phyloP scores from a whole-genome alignment of 2,113 vertebrate species.

The Axis porcinus region DNA sequence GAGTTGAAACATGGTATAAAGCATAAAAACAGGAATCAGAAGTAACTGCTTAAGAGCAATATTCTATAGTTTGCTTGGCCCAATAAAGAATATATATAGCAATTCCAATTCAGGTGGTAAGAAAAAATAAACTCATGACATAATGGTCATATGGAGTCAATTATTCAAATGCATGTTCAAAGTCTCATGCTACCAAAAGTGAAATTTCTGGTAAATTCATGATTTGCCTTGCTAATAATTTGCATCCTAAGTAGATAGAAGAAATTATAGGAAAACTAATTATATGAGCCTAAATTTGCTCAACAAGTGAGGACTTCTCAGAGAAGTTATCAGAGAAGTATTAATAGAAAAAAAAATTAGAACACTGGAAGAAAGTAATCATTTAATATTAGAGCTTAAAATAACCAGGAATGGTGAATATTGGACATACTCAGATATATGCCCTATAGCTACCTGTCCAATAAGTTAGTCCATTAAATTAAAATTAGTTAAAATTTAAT shows the following conservation, averaged over 20 bases:
- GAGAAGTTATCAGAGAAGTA: neutral
- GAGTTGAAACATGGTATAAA: neutral
- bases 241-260: neutral
- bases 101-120: neutral
- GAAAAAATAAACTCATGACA: neutral
- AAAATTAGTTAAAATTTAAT: conserved; percentile 51
- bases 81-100: neutral
- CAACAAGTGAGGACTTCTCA: neutral
- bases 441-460: neutral
- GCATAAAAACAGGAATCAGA: neutral
- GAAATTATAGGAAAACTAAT: conserved; percentile 14
- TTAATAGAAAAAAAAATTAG: neutral
- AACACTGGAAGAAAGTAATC: conserved; percentile 4
- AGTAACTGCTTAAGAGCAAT: neutral
- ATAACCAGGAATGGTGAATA: neutral
- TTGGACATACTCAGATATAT: neutral
- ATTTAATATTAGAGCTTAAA: conserved; percentile 37
- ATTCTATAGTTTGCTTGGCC: neutral
- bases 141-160: neutral
- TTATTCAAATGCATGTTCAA: neutral
- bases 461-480: conserved; percentile 21
- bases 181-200: neutral
- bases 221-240: conserved; percentile 14
- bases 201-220: neutral
- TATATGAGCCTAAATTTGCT: conserved; percentile 8